Evolutionary conservation across 2,888 invertebrate genomes (phyloP).

Genomic region (Scaeva pyrastri): DNA sequence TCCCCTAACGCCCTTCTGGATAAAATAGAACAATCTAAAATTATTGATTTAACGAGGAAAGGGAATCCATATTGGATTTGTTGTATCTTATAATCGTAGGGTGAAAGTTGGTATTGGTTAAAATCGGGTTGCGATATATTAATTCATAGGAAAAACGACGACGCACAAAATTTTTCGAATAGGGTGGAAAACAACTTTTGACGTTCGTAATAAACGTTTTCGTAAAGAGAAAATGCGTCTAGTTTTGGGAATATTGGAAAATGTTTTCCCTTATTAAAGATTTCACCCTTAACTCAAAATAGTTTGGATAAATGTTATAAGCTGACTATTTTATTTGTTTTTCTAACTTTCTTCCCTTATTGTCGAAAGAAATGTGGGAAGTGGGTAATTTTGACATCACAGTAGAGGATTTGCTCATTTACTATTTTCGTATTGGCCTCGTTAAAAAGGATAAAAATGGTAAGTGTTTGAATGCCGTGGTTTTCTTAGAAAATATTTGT

Average conservation of each 20-base stretch:
- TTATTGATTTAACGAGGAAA: constrained; percentile 64
- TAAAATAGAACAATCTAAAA: constrained; percentile 12
- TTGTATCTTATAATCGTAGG: constrained; percentile 31
- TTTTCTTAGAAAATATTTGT: no score
- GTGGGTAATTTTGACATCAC: background rate
- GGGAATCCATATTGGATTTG: constrained; percentile 70
- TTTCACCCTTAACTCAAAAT: constrained; percentile 10
- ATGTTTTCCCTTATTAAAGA: constrained; percentile 31
- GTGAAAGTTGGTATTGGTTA: constrained; percentile 30
- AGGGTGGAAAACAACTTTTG: constrained; percentile 2
- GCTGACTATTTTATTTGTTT: constrained; percentile 4
- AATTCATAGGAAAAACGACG: background rate
- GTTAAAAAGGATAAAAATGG: no score
- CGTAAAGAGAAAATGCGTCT: background rate
- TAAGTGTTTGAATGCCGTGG: no score
- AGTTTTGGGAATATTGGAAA: constrained; percentile 27
- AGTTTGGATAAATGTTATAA: constrained; percentile 56
- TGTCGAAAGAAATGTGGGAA: background rate
- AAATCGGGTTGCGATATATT: background rate
- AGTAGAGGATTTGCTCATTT: background rate
- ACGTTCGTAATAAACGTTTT: constrained; percentile 12
- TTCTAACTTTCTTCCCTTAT: constrained; percentile 25
- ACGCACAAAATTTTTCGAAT: background rate
- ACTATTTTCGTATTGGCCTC: no score
- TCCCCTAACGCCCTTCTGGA: background rate